phyloP scores from a whole-genome alignment of 1,140 invertebrate genomes.

The Megalopta genalis region DNA sequence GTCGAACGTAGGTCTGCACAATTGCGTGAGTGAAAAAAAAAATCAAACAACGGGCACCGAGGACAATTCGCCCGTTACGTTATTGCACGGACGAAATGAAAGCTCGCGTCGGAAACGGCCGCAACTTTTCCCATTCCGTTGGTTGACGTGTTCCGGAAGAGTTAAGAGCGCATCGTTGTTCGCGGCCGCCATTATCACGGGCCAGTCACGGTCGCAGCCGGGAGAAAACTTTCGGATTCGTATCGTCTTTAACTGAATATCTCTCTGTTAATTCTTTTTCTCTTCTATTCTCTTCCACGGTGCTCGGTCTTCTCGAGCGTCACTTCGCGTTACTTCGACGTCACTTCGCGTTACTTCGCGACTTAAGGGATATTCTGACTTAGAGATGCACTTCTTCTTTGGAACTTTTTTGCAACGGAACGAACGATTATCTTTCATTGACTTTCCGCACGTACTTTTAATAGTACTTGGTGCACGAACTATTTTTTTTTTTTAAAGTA shows the following conservation, averaged over 20 bases:
- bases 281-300: background rate
- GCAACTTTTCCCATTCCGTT: slow-evolving; percentile 54
- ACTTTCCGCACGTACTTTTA: too few relatives aligned
- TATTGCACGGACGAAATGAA: slow-evolving; percentile 42
- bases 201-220: background rate
- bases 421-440: too few relatives aligned
- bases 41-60: slow-evolving; percentile 44
- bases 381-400: too few relatives aligned
- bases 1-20: too few relatives aligned
- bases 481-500: too few relatives aligned
- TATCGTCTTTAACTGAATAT: background rate
- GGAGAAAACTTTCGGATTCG: slow-evolving; percentile 7
- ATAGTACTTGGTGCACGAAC: too few relatives aligned
- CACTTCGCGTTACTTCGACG: too few relatives aligned
- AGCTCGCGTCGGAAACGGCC: slow-evolving; percentile 1
- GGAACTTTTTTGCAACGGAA: too few relatives aligned
- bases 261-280: background rate
- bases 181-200: background rate
- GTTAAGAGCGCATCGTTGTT: background rate
- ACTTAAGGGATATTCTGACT: too few relatives aligned
- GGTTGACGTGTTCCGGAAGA: background rate
- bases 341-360: too few relatives aligned
- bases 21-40: slow-evolving; percentile 2
- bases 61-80: slow-evolving; percentile 13
- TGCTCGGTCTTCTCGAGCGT: too few relatives aligned